These are phyloP conservation scores for Elmis aenea DNA, from an alignment of 2,888 invertebrate species.

Conservation along the genomic window DNA sequence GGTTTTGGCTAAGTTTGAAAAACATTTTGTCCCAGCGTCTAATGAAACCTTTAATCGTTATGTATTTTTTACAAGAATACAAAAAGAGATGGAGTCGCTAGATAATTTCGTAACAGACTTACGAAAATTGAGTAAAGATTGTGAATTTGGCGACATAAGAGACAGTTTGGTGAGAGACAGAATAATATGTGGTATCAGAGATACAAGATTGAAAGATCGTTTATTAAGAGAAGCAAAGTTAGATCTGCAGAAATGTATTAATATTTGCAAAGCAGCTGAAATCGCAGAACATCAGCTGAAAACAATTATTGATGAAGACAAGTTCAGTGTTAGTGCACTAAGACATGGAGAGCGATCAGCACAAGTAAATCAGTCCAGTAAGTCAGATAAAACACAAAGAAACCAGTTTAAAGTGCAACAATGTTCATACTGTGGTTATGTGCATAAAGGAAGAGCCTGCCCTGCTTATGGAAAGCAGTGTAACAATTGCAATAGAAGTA, in stretches of 20 bases:
- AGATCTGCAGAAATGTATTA: not conserved
- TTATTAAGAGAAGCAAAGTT: not conserved
- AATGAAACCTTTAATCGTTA: not conserved
- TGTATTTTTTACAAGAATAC: not conserved
- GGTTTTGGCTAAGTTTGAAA: no score
- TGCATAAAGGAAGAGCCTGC: no score
- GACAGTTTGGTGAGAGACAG: not conserved
- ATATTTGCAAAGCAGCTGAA: not conserved
- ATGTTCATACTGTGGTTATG: no score
- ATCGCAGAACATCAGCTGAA: no score
- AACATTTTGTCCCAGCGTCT: no score
- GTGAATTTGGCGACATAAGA: not conserved
- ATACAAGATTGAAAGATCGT: not conserved
- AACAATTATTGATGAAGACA: not conserved
- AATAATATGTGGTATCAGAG: not conserved
- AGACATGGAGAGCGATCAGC: no score
- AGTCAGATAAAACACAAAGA: no score
- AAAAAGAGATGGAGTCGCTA: not conserved
- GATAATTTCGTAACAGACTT: not conserved
- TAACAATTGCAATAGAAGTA: no score
- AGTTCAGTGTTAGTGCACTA: no score
- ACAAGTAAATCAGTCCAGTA: no score
- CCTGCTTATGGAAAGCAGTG: no score
- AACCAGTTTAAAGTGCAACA: no score
- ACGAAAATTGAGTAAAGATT: not conserved